Conservation (phyloP, 2,797 vertebrate species). For the Amblyraja radiata region DNA sequence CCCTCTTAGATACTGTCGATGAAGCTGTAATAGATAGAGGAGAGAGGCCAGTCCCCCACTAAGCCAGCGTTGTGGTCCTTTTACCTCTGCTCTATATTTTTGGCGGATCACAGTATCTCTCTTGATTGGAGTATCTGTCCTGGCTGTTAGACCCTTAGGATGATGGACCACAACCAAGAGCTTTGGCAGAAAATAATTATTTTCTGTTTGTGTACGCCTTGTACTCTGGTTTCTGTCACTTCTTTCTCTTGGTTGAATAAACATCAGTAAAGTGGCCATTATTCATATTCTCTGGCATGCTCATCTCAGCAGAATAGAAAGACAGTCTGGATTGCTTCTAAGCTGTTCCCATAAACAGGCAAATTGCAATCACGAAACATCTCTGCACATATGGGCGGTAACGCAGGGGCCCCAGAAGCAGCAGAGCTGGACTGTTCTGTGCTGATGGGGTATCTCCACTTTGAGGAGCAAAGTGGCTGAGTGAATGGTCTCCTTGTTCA, state of each 20-base stretch:
- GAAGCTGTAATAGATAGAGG: not conserved
- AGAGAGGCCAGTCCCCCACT: not conserved
- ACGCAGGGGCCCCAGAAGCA: not conserved
- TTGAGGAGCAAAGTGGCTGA: not conserved
- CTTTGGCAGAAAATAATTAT: not conserved
- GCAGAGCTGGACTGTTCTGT: not conserved
- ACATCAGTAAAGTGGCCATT: slow-evolving; percentile 32
- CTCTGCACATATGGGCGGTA: not conserved
- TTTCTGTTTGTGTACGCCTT: slow-evolving; percentile 14
- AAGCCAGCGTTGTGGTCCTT: not conserved
- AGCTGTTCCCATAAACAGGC: not conserved
- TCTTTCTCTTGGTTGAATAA: slow-evolving; percentile 17
- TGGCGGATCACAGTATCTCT: not conserved
- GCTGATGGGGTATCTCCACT: not conserved
- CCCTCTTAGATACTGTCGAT: too few relatives aligned
- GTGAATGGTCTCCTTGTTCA: not conserved
- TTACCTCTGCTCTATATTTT: not conserved
- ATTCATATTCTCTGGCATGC: slow-evolving; percentile 31
- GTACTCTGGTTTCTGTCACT: slow-evolving; percentile 34
- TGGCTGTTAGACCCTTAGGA: not conserved
- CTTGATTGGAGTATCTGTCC: not conserved
- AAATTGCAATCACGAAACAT: not conserved
- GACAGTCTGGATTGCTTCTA: slow-evolving; percentile 25
- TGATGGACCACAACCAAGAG: not conserved
- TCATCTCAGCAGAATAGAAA: not conserved